phyloP scores from a whole-genome alignment of 2,797 vertebrate species.

The Ataeniobius toweri region DNA sequence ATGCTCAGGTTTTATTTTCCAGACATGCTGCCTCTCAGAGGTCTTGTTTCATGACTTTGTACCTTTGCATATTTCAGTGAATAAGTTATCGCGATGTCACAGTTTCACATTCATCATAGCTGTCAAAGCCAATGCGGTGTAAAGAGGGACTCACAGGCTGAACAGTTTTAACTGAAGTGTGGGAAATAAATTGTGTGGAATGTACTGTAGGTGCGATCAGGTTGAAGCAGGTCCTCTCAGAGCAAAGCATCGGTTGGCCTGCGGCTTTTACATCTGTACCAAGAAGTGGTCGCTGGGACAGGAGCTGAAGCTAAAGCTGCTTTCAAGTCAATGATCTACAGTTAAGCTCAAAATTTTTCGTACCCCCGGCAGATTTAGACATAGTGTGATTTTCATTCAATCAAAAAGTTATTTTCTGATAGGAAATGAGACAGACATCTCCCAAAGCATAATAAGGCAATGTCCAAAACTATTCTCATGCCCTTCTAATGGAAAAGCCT shows the following conservation, averaged over 20 bases:
- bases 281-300: constrained; percentile 43
- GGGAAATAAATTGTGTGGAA: constrained; percentile 51
- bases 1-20: constrained; percentile 38
- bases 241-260: constrained; percentile 50
- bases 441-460: too few species aligned
- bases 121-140: constrained; percentile 62
- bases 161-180: constrained; percentile 34
- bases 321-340: not conserved
- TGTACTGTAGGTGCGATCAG: constrained; percentile 44
- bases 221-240: constrained; percentile 47
- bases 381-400: not conserved
- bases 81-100: constrained; percentile 38
- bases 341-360: not conserved
- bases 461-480: not conserved
- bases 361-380: not conserved
- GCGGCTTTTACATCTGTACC: constrained; percentile 54
- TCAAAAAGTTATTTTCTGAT: not conserved
- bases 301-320: constrained; percentile 11
- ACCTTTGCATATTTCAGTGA: constrained; percentile 43
- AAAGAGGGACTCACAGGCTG: constrained; percentile 44
- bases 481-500: not conserved
- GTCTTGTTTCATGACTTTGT: constrained; percentile 41
- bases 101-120: constrained; percentile 65
- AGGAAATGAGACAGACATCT: too few species aligned
- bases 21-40: constrained; percentile 10